These are phyloP conservation scores for Labrus mixtus DNA, from an alignment of 2,113 vertebrate species.

Conservation along the genomic window DNA sequence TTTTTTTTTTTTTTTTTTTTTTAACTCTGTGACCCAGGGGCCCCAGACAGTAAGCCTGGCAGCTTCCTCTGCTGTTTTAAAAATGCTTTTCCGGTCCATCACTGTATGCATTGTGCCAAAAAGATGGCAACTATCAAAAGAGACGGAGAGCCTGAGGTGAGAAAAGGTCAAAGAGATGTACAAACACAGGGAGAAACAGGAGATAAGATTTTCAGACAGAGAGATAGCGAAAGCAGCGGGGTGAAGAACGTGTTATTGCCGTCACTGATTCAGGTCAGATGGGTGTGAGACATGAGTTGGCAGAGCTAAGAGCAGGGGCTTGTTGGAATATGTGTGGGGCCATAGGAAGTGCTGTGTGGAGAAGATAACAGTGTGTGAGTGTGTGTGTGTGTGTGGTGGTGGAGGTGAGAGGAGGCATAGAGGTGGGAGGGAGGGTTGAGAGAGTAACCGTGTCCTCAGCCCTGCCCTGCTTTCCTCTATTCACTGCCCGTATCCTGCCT, in stretches of 20 bases:
- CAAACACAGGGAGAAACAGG: constrained; percentile 68
- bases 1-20: constrained; percentile 18
- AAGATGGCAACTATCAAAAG: constrained; percentile 69
- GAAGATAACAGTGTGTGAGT: constrained; percentile 82
- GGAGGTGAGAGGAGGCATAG: constrained; percentile 10
- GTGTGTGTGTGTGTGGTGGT: constrained; percentile 47
- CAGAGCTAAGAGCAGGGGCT: constrained; percentile 65
- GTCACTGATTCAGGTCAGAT: constrained; percentile 66
- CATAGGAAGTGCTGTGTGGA: constrained; percentile 85
- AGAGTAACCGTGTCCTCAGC: constrained; percentile 74
- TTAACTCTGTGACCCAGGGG: constrained; percentile 52
- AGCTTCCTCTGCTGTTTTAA: constrained; percentile 52
- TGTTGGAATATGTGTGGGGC: constrained; percentile 79
- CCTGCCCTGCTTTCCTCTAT: constrained; percentile 86
- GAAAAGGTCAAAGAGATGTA: constrained; percentile 71
- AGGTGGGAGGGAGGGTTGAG: constrained; percentile 37
- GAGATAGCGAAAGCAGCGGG: constrained; percentile 56
- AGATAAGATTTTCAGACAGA: constrained; percentile 72
- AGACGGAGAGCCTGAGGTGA: constrained; percentile 60
- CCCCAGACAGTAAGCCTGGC: constrained; percentile 59
- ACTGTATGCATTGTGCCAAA: constrained; percentile 57
- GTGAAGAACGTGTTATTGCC: constrained; percentile 65
- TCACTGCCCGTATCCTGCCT: constrained; percentile 85
- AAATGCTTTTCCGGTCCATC: constrained; percentile 64
- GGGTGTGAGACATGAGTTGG: constrained; percentile 72